Percentiles rank a stretch among this genome's conserved stretches.
Conservation (phyloP, 2,797 vertebrate species). For the Lepus townsendii region DNA sequence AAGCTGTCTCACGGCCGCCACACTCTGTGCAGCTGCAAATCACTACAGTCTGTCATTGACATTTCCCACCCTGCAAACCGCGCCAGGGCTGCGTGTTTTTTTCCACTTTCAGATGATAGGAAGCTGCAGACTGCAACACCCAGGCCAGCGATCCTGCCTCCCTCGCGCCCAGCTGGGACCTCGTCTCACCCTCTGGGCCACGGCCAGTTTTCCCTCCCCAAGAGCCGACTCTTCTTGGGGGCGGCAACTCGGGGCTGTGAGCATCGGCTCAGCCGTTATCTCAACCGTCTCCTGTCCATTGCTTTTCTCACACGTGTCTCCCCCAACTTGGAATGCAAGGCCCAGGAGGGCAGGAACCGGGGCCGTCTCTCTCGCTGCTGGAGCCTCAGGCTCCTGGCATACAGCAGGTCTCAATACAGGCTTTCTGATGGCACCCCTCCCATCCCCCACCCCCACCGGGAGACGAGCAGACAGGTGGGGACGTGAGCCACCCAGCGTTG, state of each 20-base stretch:
- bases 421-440: not conserved
- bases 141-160: not conserved
- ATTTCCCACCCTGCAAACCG: not conserved
- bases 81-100: not conserved
- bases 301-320: rapidly evolving
- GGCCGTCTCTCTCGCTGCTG: not conserved
- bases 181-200: not conserved
- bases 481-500: rapidly evolving
- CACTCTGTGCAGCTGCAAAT: not conserved
- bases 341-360: not conserved
- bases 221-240: not conserved
- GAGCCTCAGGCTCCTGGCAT: not conserved
- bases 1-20: not conserved
- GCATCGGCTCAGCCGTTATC: rapidly evolving
- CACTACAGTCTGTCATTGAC: not conserved
- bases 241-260: not conserved
- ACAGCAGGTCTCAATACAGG: not conserved
- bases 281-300: rapidly evolving
- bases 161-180: not conserved
- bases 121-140: rapidly evolving
- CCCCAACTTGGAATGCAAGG: not conserved
- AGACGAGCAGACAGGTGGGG: not conserved
- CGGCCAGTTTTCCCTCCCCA: rapidly evolving
- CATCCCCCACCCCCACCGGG: rapidly evolving
- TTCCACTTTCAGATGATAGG: not conserved